Evolutionary conservation across 2,797 vertebrate species (phyloP).

Genomic region (Tarsius wallacei): DNA sequence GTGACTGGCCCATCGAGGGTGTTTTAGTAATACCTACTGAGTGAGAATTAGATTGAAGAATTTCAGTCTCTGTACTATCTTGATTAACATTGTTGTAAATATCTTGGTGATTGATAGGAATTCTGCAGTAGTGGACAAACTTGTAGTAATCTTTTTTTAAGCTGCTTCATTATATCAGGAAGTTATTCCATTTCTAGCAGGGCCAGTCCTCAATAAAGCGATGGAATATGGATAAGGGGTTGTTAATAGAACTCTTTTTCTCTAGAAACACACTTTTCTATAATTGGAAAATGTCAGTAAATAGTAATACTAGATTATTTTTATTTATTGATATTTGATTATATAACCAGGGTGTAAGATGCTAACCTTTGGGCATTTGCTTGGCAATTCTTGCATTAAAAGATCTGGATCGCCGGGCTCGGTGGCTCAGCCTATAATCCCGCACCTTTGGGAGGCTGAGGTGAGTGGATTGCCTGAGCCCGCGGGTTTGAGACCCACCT

Average conservation of each 20-base stretch:
- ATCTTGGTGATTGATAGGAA: constrained; percentile 47
- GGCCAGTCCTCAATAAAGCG: neutral
- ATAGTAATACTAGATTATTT: constrained; percentile 36
- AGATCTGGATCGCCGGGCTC: no score
- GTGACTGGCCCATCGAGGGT: neutral
- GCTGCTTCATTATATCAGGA: constrained; percentile 31
- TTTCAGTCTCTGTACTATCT: constrained; percentile 62
- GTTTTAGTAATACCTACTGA: constrained; percentile 26
- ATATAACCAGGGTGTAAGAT: constrained; percentile 19
- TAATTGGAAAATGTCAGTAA: constrained; percentile 51
- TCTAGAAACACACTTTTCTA: constrained; percentile 34
- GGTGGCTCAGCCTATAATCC: no score
- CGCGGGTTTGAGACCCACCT: no score
- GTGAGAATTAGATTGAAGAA: constrained; percentile 65
- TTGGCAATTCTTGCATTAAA: constrained; percentile 66
- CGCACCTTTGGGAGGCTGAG: no score
- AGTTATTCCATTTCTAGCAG: constrained; percentile 61
- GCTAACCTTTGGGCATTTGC: constrained; percentile 68
- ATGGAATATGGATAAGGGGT: neutral
- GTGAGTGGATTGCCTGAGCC: no score
- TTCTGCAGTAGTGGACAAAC: constrained; percentile 44
- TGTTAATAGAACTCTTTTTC: constrained; percentile 55
- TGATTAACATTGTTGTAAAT: constrained; percentile 58
- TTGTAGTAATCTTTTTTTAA: constrained; percentile 58
- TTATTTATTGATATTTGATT: constrained; percentile 66